phyloP scores from a whole-genome alignment of 2,888 invertebrate genomes.

The Callyntrura guangdongensis region DNA sequence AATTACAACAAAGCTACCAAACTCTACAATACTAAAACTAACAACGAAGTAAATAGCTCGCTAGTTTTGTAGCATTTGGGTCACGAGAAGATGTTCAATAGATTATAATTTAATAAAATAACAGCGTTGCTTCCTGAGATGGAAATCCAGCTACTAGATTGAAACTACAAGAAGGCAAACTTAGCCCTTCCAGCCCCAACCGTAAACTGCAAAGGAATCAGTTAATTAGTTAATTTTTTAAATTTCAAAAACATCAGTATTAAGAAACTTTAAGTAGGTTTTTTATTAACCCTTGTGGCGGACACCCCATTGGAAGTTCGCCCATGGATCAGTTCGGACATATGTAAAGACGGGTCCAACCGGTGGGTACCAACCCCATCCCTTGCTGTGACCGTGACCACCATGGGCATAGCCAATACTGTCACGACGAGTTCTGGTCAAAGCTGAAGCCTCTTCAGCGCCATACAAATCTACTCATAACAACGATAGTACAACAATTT shows the following conservation, averaged over 20 bases:
- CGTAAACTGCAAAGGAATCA: slow-evolving; percentile 60
- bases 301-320: slow-evolving; percentile 83
- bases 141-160: slow-evolving; percentile 36
- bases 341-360: slow-evolving; percentile 84
- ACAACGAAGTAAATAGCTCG: slow-evolving; percentile 52
- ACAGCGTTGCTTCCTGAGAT: slow-evolving; percentile 10
- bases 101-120: slow-evolving; percentile 17
- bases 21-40: slow-evolving; percentile 30
- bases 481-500: slow-evolving; percentile 11
- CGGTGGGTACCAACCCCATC: slow-evolving; percentile 78
- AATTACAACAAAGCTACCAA: slow-evolving; percentile 31
- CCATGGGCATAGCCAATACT: slow-evolving; percentile 67
- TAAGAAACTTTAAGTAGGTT: not conserved
- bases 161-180: not conserved
- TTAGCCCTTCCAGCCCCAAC: slow-evolving; percentile 81
- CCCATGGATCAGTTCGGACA: slow-evolving; percentile 83
- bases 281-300: slow-evolving; percentile 74
- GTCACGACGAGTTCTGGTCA: slow-evolving; percentile 69
- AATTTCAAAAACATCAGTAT: not conserved
- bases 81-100: not conserved
- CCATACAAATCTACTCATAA: slow-evolving; percentile 56
- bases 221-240: not conserved
- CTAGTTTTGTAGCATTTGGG: slow-evolving; percentile 56
- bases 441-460: slow-evolving; percentile 27
- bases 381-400: slow-evolving; percentile 46